Conservation (phyloP, 1,140 invertebrate species). For the Myzus persicae region DNA sequence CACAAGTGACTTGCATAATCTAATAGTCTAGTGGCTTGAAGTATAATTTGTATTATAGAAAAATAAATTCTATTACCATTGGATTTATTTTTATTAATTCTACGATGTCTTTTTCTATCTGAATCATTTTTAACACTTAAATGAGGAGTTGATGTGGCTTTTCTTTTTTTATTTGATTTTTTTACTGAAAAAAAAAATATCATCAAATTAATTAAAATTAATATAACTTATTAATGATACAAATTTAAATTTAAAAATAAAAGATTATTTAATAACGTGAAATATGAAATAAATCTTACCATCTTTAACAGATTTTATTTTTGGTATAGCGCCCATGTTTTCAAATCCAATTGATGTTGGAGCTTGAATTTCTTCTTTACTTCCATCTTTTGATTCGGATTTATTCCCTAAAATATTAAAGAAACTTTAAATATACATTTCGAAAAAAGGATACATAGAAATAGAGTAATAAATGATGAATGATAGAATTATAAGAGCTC, state of each 20-base stretch:
- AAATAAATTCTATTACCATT: constrained; percentile 18
- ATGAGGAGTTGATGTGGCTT: constrained; percentile 55
- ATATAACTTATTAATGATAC: background rate
- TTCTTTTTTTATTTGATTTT: constrained; percentile 56
- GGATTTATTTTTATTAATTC: constrained; percentile 52
- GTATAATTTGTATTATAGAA: constrained; percentile 7
- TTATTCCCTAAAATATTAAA: constrained; percentile 49
- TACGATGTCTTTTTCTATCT: constrained; percentile 53
- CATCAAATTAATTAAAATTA: background rate
- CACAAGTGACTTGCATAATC: background rate
- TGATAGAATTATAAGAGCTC: background rate
- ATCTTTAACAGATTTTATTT: constrained; percentile 39
- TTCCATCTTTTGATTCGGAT: constrained; percentile 33
- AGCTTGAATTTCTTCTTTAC: constrained; percentile 42
- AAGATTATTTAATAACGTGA: constrained; percentile 6
- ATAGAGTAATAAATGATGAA: background rate
- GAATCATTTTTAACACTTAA: constrained; percentile 55
- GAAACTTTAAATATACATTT: background rate
- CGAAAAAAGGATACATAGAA: background rate
- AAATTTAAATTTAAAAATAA: background rate
- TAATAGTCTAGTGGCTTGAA: background rate
- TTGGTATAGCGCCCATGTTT: constrained; percentile 24
- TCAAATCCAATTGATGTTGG: constrained; percentile 20
- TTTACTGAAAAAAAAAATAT: constrained; percentile 36
- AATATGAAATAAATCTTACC: constrained; percentile 27